Conservation (phyloP, 1,140 invertebrate species). For the Melanaphis sacchari region DNA sequence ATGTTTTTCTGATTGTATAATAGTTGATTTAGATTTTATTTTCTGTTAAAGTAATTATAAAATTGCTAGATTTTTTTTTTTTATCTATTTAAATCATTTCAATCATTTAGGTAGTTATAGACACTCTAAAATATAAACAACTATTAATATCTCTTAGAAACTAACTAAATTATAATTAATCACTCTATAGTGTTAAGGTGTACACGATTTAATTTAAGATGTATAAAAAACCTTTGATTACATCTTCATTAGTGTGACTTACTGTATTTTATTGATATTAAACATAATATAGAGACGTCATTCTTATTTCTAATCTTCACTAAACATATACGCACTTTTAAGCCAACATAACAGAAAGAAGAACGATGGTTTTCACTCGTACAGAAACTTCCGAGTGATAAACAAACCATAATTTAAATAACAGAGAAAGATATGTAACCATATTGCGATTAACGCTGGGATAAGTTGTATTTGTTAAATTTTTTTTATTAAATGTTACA, state of each 20-base stretch:
- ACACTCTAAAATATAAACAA: background rate
- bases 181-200: background rate
- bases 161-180: background rate
- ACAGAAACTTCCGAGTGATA: background rate
- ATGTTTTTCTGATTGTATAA: constrained; percentile 50
- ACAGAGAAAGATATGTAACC: background rate
- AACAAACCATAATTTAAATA: background rate
- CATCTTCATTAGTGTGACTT: background rate
- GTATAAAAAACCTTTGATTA: background rate
- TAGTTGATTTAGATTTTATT: constrained; percentile 29
- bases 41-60: constrained; percentile 22
- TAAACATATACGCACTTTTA: background rate
- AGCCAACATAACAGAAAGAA: background rate
- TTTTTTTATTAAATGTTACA: background rate
- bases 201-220: background rate
- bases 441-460: background rate
- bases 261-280: background rate
- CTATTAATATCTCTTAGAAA: background rate
- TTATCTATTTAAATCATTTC: constrained; percentile 16
- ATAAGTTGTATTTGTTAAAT: background rate
- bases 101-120: background rate
- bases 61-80: background rate
- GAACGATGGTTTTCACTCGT: background rate
- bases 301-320: too few species aligned
- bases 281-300: background rate